Evolutionary conservation across 2,797 vertebrate genomes (phyloP).

Genomic region (Clarias platycephalus): DNA sequence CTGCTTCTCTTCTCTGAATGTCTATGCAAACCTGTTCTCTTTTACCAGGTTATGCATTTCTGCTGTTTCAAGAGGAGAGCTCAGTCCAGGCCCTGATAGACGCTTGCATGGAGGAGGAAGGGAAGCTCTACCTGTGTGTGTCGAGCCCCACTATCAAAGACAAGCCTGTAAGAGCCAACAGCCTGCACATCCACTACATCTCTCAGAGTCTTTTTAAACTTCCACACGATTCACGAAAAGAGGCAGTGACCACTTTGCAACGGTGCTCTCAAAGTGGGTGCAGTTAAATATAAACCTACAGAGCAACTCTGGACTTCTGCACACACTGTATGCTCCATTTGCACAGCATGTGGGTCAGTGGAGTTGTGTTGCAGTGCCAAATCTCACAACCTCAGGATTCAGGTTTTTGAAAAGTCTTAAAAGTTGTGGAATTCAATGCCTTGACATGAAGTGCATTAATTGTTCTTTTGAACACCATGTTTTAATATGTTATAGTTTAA

Average conservation of each 20-base stretch:
- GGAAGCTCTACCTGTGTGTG: conserved; percentile 97
- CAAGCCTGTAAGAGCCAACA: conserved; percentile 86
- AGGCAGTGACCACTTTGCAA: conserved; percentile 13
- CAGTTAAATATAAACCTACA: conserved; percentile 49
- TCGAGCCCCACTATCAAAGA: conserved; percentile 99
- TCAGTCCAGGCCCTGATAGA: conserved; percentile 98
- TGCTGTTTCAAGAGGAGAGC: conserved; percentile 99
- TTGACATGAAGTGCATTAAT: neutral
- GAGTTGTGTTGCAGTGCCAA: conserved; percentile 19
- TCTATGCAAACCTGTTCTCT: conserved; percentile 1
- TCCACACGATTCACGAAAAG: conserved; percentile 21
- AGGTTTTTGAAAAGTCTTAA: neutral
- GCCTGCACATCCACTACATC: conserved; percentile 1
- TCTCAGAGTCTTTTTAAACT: conserved; percentile 37
- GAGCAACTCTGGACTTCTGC: conserved; percentile 31
- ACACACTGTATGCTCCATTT: conserved; percentile 41
- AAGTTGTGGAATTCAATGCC: neutral
- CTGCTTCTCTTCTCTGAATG: neutral
- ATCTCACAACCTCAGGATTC: neutral
- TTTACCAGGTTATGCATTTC: conserved; percentile 90
- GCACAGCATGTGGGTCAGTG: conserved; percentile 17
- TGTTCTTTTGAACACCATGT: neutral
- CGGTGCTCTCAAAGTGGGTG: conserved; percentile 42
- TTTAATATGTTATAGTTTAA: neutral
- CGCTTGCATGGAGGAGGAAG: conserved; percentile 97